Conservation (phyloP, 2,113 vertebrate species). For the Thalassoma bifasciatum region DNA sequence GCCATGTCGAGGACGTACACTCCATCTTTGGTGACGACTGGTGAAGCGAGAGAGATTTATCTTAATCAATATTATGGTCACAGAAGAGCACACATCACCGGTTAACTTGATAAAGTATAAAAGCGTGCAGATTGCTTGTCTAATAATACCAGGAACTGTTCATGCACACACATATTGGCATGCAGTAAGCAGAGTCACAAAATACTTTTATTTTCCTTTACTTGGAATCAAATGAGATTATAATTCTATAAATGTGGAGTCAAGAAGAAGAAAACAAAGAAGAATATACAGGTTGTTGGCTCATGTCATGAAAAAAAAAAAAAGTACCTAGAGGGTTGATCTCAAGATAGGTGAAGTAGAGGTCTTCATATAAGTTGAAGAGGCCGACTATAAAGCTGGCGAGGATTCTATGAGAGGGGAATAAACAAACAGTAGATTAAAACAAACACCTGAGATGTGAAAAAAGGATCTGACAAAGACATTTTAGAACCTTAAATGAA, state of each 20-base stretch:
- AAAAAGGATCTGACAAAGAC: no score
- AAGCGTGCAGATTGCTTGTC: no score
- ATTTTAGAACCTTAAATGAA: no score
- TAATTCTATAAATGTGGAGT: background rate
- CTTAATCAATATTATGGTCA: background rate
- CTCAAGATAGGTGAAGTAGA: constrained; percentile 98
- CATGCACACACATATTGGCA: no score
- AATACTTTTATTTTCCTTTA: no score
- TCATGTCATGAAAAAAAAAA: background rate
- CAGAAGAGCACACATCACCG: background rate
- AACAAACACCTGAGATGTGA: background rate
- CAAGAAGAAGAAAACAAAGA: background rate
- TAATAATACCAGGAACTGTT: background rate
- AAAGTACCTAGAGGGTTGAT: constrained; percentile 97
- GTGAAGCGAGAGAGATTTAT: background rate
- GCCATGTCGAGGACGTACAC: constrained; percentile 95
- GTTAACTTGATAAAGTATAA: background rate
- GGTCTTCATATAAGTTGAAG: constrained; percentile 94
- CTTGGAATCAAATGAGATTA: background rate
- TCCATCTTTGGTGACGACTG: constrained; percentile 88
- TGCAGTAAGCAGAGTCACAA: no score
- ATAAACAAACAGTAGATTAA: constrained; percentile 5
- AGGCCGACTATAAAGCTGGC: constrained; percentile 93
- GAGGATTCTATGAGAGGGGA: constrained; percentile 83
- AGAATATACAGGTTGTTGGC: background rate